phyloP scores from a whole-genome alignment of 2,888 invertebrate genomes.

The Aromia moschata region DNA sequence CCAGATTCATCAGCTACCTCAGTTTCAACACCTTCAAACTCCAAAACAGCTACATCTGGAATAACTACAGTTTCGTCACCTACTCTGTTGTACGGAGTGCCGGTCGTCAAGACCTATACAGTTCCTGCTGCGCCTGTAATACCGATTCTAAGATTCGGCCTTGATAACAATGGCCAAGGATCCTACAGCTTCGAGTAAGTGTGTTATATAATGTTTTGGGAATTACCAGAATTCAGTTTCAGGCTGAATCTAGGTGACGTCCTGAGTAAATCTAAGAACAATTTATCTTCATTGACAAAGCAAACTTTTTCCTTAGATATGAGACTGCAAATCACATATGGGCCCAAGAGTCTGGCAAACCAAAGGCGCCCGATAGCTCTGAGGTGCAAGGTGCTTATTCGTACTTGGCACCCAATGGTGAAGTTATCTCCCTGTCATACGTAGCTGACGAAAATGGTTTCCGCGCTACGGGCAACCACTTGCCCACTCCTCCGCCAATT shows the following conservation, averaged over 20 bases:
- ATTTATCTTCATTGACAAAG: background rate
- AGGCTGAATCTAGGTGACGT: background rate
- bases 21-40: background rate
- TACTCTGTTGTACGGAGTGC: background rate
- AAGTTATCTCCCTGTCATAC: conserved; percentile 62
- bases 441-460: conserved; percentile 69
- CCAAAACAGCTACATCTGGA: background rate
- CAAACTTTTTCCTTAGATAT: conserved; percentile 52
- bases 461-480: conserved; percentile 65
- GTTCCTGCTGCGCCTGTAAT: conserved; percentile 65
- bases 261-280: background rate
- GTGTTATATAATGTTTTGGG: background rate
- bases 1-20: background rate
- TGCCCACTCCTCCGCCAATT: conserved; percentile 69
- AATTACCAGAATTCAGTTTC: background rate
- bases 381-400: conserved; percentile 46
- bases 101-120: background rate
- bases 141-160: conserved; percentile 65
- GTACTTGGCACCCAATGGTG: conserved; percentile 50
- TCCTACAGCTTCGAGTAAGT: conserved; percentile 68
- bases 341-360: conserved; percentile 52
- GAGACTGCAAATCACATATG: conserved; percentile 68
- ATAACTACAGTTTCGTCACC: conserved; percentile 1
- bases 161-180: conserved; percentile 68
- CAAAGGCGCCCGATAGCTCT: conserved; percentile 24